Base-by-base conservation (phyloP, 2,888 invertebrate genomes). In the Agonopterix alstromeriana region DNA sequence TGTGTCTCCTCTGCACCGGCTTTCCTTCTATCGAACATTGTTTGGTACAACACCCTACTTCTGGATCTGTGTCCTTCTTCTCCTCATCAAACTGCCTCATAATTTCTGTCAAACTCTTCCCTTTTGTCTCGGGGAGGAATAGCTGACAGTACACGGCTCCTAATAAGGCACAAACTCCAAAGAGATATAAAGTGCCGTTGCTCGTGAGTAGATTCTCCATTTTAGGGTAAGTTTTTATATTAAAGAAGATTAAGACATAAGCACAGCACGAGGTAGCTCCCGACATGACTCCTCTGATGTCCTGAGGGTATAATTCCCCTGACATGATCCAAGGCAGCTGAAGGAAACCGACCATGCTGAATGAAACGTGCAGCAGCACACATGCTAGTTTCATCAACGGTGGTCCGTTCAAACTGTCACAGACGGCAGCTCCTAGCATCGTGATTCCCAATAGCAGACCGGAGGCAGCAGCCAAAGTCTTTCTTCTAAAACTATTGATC, bases 291-390 rank as follows among this genome's bases (percentile, higher is more conserved):
- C 94, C 93, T 56, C 94, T 81, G 2, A 93, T 92, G 50, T 91
- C 90, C 54, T 93, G 84, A 2, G 94, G 93, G 60, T 93, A 94
- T 42, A 94, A 67, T 63, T 94, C 94, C 1, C 93, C 93, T 0
- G 92, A 93, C 91, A 94, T 91, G 35, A 94, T 91, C 93, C 94
- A 94, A 0, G 94, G 94, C 3, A 94, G 80, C 17, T 94, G 94
- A 0, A 94, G 73, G 72, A 93, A 93, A 0, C 94, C 94, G 1
- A 94, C 88, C 94, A 94, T 94, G 53, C 93, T 93, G 61, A 92
- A 92, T 0, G 92, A 91, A 0, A 94, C 94, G 67, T 94, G 93
- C 10, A 91, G 79, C 35, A 93, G 75, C 0, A 94, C 88, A 56
- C 93, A 93, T 0, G 91, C 80, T 2, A 94, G 65, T 27, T 87